Evolutionary conservation across 2,113 vertebrate genomes (phyloP).

Genomic region (Murina feae): DNA sequence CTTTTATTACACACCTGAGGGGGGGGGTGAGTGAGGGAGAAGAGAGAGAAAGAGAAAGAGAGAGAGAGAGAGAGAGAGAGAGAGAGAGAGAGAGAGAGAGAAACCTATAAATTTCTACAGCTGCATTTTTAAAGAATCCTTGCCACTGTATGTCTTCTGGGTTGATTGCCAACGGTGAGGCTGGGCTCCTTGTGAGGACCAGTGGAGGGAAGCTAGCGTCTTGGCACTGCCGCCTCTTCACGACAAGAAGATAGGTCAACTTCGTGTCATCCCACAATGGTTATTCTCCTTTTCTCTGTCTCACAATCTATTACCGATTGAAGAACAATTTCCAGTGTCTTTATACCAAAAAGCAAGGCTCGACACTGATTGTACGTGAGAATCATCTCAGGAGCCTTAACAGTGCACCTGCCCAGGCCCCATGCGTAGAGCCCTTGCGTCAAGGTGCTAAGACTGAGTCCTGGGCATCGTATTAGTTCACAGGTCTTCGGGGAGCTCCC

Average conservation of each 20-base stretch:
- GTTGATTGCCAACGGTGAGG: neutral
- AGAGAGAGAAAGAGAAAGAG: no score
- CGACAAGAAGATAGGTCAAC: neutral
- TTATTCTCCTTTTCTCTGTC: neutral
- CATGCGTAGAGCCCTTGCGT: neutral
- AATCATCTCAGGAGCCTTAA: neutral
- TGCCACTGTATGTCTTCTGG: neutral
- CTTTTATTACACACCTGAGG: neutral
- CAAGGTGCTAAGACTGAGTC: neutral
- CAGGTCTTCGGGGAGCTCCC: neutral
- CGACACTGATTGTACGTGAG: neutral
- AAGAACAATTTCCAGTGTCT: neutral
- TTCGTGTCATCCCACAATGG: neutral
- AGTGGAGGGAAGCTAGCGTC: neutral
- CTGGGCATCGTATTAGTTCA: neutral
- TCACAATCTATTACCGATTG: slow-evolving; percentile 8
- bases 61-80: neutral
- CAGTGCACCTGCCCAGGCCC: neutral
- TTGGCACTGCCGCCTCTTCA: neutral
- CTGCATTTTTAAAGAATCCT: neutral
- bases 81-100: neutral
- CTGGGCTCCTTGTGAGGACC: neutral
- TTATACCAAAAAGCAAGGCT: neutral
- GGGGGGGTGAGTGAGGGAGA: no score
- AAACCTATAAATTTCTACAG: neutral